Percentiles rank a stretch among this genome's conserved stretches.
phyloP scores from a whole-genome alignment of 92 coral and sea anemone genomes.

The Epizoanthus ramosus region DNA sequence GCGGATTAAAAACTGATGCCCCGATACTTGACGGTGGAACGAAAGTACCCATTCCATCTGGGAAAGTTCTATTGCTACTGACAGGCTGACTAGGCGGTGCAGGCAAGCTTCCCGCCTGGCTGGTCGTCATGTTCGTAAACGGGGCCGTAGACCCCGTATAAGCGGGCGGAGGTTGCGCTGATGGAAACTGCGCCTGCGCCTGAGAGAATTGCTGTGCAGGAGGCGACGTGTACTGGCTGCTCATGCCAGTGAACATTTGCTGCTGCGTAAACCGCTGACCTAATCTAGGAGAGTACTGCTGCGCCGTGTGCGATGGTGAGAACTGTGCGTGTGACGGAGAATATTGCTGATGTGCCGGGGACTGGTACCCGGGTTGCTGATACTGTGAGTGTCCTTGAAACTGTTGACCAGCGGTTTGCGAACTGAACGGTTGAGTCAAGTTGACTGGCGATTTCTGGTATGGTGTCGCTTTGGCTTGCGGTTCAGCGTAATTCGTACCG shows the following conservation, averaged over 20 bases:
- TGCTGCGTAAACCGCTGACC: slow-evolving; percentile 38
- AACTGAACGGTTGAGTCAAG: slow-evolving; percentile 8
- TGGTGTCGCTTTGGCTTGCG: slow-evolving; percentile 20
- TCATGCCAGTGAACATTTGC: slow-evolving; percentile 37
- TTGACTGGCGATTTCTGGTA: slow-evolving; percentile 31
- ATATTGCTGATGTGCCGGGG: slow-evolving; percentile 10
- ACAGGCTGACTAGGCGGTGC: slow-evolving; percentile 18
- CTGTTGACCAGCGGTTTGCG: slow-evolving; percentile 36
- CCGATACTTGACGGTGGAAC: slow-evolving; percentile 7
- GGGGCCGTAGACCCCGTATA: slow-evolving; percentile 14
- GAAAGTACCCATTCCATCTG: slow-evolving; percentile 11
- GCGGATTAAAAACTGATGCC: slow-evolving; percentile 27
- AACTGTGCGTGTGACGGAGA: slow-evolving; percentile 31
- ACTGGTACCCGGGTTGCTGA: slow-evolving; percentile 32
- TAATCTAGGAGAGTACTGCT: slow-evolving; percentile 37
- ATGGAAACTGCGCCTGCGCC: slow-evolving; percentile 25
- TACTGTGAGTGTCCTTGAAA: slow-evolving; percentile 37
- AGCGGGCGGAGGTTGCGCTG: slow-evolving; percentile 14
- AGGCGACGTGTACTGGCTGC: slow-evolving; percentile 36
- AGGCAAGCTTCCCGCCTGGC: slow-evolving; percentile 13
- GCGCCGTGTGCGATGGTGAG: slow-evolving; percentile 30
- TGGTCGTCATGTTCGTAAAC: slow-evolving; percentile 26
- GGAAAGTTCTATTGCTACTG: slow-evolving; percentile 13
- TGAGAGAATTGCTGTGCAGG: slow-evolving; percentile 29
- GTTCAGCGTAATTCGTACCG: slow-evolving; percentile 30